Conservation (phyloP, 2,888 invertebrate genomes). For the Diaphora mendica region DNA sequence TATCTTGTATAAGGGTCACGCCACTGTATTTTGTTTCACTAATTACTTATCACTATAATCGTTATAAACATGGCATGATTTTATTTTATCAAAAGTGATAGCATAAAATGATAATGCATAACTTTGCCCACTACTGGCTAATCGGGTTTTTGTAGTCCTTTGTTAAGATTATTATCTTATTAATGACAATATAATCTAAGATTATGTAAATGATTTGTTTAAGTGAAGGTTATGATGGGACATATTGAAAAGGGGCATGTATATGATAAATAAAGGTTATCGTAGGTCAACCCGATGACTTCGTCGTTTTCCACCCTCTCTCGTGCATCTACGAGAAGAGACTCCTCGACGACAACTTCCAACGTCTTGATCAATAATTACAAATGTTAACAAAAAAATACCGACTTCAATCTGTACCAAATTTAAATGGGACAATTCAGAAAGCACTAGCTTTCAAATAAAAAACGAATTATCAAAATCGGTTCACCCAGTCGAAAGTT, state of each 20-base stretch:
- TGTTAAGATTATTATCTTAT: background rate
- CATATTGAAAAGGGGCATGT: background rate
- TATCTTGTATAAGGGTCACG: background rate
- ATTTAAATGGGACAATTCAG: too few species aligned
- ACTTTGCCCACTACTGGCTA: background rate
- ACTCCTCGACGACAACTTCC: too few species aligned
- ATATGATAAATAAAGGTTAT: background rate
- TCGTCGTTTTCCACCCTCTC: too few species aligned
- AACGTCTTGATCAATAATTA: too few species aligned
- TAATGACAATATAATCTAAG: constrained; percentile 3
- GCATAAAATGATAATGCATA: background rate
- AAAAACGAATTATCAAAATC: too few species aligned
- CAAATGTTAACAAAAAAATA: too few species aligned
- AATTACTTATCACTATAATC: background rate
- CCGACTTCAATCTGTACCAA: too few species aligned
- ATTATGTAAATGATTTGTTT: background rate
- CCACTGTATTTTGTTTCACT: background rate
- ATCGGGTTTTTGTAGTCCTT: background rate
- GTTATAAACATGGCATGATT: background rate
- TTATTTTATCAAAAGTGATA: background rate
- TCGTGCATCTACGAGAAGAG: too few species aligned
- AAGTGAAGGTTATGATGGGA: background rate
- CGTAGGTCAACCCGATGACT: background rate
- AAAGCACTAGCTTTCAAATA: too few species aligned
- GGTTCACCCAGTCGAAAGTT: too few species aligned